Base-by-base conservation (phyloP, 2,888 invertebrate genomes). In the Stegana nigrithorax region DNA sequence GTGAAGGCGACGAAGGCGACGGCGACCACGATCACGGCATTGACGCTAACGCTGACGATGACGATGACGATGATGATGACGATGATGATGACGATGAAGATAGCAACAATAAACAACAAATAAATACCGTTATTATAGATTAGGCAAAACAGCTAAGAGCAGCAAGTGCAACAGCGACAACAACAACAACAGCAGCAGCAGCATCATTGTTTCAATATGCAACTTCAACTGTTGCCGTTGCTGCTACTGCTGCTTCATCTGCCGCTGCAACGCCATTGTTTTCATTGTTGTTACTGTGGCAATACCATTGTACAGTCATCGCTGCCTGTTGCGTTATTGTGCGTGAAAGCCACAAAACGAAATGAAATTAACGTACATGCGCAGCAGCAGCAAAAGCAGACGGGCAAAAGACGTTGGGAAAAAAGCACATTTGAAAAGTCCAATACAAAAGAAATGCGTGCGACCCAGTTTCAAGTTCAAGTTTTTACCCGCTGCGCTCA, bases 391-490 rank as follows among this genome's bases (percentile, higher is more conserved):
- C 17, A 45, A 21, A 7, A 42, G 14, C 5, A 12, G 23, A 45
- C 17, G 23, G n/a, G n/a, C n/a, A n/a, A n/a, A n/a, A n/a, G n/a
- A n/a, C n/a, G n/a, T n/a, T n/a, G n/a, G n/a, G n/a, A n/a, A n/a
- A n/a, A n/a, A n/a, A n/a, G n/a, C n/a, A n/a, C n/a, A n/a, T n/a
- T n/a, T n/a, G n/a, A n/a, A n/a, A n/a, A n/a, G n/a, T n/a, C n/a
- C n/a, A n/a, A n/a, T n/a, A n/a, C n/a, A n/a, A n/a, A 26, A 58
- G 19, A 75, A 66, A 77, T 76, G 77, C 79, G 75, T 76, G 77
- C 73, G 75, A 78, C 75, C 75, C 66, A 76, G 75, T 77, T 76
- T 68, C 75, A 76, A 77, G 79, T 75, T 76, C 79, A 76, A 77
- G 79, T 75, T 75, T 68, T 80, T 72, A 75, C 74, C 21, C 8